Conservation (phyloP, 2,797 vertebrate genomes). For the Parambassis ranga region DNA sequence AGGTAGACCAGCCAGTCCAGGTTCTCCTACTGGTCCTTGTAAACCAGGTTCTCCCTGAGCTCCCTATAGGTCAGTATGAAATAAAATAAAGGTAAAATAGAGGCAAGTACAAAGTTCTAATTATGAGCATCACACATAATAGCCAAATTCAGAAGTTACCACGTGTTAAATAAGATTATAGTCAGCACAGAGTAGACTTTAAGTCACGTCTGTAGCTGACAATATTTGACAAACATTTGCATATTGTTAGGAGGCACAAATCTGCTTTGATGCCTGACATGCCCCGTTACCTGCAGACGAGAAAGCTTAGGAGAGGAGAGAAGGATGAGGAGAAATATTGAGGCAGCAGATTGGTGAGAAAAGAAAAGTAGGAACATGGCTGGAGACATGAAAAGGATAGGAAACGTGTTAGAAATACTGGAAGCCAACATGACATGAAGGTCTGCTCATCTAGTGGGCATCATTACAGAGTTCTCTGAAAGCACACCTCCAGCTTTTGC, state of each 20-base stretch:
- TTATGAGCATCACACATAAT: background rate
- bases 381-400: conserved; percentile 33
- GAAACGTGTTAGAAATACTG: conserved; percentile 14
- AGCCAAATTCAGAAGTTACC: background rate
- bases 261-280: conserved; percentile 29
- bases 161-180: conserved; percentile 34
- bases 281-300: conserved; percentile 51
- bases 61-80: conserved; percentile 61
- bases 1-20: conserved; percentile 86
- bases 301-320: conserved; percentile 46
- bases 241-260: conserved; percentile 47
- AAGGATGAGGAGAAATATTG: conserved; percentile 44
- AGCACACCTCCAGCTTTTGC: background rate
- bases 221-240: conserved; percentile 44
- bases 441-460: background rate
- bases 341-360: conserved; percentile 50
- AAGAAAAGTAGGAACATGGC: conserved; percentile 48
- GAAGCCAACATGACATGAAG: background rate
- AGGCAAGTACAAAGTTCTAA: background rate
- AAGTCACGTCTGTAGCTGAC: conserved; percentile 5
- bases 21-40: conserved; percentile 79
- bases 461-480: background rate
- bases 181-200: conserved; percentile 33
- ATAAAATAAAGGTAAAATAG: background rate
- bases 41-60: conserved; percentile 79